Base-by-base conservation (phyloP, 1,140 invertebrate genomes). In the Agrilus planipennis region DNA sequence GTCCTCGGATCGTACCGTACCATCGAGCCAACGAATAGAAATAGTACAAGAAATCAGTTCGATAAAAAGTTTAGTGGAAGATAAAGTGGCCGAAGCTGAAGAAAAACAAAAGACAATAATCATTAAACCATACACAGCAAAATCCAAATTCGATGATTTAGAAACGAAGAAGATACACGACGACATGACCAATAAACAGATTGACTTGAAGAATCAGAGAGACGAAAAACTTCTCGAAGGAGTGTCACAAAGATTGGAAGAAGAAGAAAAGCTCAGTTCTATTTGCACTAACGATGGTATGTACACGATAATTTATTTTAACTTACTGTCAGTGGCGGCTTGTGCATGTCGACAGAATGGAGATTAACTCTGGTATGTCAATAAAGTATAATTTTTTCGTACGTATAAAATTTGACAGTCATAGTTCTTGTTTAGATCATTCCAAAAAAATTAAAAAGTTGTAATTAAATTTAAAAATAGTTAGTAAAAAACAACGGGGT, bases 1-100 rank as follows among this genome's bases (percentile, higher is more conserved):
- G 15, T 79, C 73, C 28, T 57, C 65, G 22, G 74, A 76, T 45
- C 71, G 71, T 52, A 73, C 72, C 53, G 71, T 78, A 48, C 72
- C 76, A 4, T 78, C 76, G 5, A 71, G 73, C 44, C 75, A 79
- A 56, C 71, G 78, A 48, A 75, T 71, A 48, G 76, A 79, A 65
- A 72, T 77, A 19, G 68, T 71, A 21, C 71, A 77, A 54, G 75
- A 79, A 60, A 77, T 77, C 29, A 76, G 71, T 28, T 72, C 78
- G 61, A 80, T 79, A 34, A 78, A 76, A 55, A 78, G 66, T 44
- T 44, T 71, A 3, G 69, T 70, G 19, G 70, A 71, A 42, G 72
- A 75, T 40, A 75, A 73, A 50, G 61, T 65, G 25, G 68, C 67
- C 3, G 68, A 72, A 49, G 68, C 71, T 23, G 64, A 72, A 58